Percentiles rank a stretch among this genome's conserved stretches.
Conservation (phyloP, 64 coral and sea anemone genomes). For the Porites lutea region DNA sequence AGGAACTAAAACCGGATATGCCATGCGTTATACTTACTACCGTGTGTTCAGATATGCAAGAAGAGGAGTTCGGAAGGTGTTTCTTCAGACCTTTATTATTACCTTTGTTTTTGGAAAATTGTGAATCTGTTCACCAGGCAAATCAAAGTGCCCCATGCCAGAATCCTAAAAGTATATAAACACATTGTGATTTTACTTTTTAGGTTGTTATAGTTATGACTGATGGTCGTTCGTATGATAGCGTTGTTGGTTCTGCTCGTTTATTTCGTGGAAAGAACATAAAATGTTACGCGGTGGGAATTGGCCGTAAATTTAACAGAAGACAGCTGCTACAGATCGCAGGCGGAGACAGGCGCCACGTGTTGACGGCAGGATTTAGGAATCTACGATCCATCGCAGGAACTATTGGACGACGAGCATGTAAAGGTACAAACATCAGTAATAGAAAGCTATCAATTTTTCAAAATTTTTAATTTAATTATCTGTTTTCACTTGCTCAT, state of each 20-base stretch:
- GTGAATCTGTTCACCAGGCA: too few species aligned
- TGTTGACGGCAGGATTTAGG: slow-evolving; percentile 58
- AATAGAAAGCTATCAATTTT: not conserved
- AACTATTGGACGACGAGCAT: slow-evolving; percentile 43
- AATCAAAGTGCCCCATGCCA: too few species aligned
- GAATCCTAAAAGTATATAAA: too few species aligned
- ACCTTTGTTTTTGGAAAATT: not conserved
- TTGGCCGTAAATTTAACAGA: slow-evolving; percentile 40
- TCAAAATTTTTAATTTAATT: not conserved
- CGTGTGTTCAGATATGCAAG: slow-evolving; percentile 39
- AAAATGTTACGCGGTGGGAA: slow-evolving; percentile 21
- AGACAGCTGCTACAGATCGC: slow-evolving; percentile 49
- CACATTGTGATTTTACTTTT: not conserved
- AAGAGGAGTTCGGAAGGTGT: slow-evolving; percentile 43
- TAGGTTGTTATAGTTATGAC: slow-evolving; percentile 66
- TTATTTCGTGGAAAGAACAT: slow-evolving; percentile 7
- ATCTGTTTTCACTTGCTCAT: too few species aligned
- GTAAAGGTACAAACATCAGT: slow-evolving; percentile 38
- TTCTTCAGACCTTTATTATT: not conserved
- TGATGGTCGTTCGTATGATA: slow-evolving; percentile 59
- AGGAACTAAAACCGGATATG: slow-evolving; percentile 53
- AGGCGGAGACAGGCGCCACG: slow-evolving; percentile 1
- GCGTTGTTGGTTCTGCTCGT: not conserved
- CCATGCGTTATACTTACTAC: slow-evolving; percentile 44
- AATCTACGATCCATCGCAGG: slow-evolving; percentile 25